Conservation (phyloP, 1,140 invertebrate species). For the Idris sp. region DNA sequence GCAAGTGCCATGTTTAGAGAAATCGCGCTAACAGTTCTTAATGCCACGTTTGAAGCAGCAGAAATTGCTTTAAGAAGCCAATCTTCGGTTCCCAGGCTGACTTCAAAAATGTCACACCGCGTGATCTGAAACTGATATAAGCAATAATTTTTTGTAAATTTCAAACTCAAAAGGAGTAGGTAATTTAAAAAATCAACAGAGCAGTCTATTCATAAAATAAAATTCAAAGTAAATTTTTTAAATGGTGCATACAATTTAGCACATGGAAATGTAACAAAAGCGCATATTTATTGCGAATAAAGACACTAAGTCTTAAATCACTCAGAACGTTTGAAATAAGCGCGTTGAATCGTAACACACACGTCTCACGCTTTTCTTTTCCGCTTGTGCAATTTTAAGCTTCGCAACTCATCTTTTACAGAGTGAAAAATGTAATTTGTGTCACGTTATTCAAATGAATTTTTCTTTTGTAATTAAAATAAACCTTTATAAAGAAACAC, state of each 20-base stretch:
- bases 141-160: too few relatives aligned
- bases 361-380: conserved; percentile 53
- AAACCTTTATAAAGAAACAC: too few relatives aligned
- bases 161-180: too few relatives aligned
- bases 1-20: conserved; percentile 25
- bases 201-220: too few relatives aligned
- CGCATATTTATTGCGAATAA: conserved; percentile 33
- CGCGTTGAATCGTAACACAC: conserved; percentile 36
- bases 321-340: conserved; percentile 24
- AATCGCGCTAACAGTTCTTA: conserved; percentile 18
- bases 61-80: conserved; percentile 22
- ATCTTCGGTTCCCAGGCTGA: conserved; percentile 24
- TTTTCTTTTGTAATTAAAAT: too few relatives aligned
- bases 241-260: conserved; percentile 7
- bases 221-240: too few relatives aligned
- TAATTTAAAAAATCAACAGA: too few relatives aligned
- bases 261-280: conserved; percentile 38
- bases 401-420: conserved; percentile 15
- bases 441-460: conserved; percentile 31
- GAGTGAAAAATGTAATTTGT: conserved; percentile 18
- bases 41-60: conserved; percentile 22
- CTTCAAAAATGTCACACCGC: conserved; percentile 3
- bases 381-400: conserved; percentile 44
- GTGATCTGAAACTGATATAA: conserved; percentile 16
- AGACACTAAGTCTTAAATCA: conserved; percentile 43